These are phyloP conservation scores for Cydia amplana DNA, from an alignment of 1,140 invertebrate species.

Conservation along the genomic window DNA sequence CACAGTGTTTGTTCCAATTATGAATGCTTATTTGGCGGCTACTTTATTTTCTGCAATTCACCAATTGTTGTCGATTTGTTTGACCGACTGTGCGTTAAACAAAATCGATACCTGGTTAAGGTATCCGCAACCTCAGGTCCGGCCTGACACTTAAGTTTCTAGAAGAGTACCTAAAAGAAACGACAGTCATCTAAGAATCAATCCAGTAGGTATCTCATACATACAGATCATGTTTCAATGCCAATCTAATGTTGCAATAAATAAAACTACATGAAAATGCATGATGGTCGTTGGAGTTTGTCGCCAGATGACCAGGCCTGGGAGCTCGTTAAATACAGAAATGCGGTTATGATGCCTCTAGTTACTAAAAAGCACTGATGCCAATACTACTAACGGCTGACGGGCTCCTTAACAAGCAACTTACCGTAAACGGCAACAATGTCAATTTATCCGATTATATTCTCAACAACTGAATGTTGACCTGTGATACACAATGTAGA, in stretches of 20 bases:
- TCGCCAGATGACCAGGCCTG: conserved; percentile 52
- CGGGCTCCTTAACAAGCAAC: conserved; percentile 62
- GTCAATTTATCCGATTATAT: conserved; percentile 63
- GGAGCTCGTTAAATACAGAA: conserved; percentile 51
- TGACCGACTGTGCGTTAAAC: background rate
- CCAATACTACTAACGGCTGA: conserved; percentile 62
- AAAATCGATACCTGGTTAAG: conserved; percentile 20
- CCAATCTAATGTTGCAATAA: conserved; percentile 54
- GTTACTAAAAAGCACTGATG: conserved; percentile 66
- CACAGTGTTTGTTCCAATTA: conserved; percentile 8
- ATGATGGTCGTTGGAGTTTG: conserved; percentile 48
- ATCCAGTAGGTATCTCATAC: conserved; percentile 23
- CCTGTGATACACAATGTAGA: conserved; percentile 59
- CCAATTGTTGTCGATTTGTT: conserved; percentile 17
- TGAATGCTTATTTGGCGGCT: conserved; percentile 22
- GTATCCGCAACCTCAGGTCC: conserved; percentile 4
- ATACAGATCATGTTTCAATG: conserved; percentile 40
- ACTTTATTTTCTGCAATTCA: conserved; percentile 29
- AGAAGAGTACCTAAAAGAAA: conserved; percentile 32
- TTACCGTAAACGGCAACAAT: conserved; percentile 68
- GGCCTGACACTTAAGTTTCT: conserved; percentile 15
- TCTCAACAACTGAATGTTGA: conserved; percentile 54
- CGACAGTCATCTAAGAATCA: conserved; percentile 40
- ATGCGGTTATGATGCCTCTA: conserved; percentile 68
- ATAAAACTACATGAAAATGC: conserved; percentile 61